Conservation (phyloP, 2,113 vertebrate genomes). For the Corvus cornix region DNA sequence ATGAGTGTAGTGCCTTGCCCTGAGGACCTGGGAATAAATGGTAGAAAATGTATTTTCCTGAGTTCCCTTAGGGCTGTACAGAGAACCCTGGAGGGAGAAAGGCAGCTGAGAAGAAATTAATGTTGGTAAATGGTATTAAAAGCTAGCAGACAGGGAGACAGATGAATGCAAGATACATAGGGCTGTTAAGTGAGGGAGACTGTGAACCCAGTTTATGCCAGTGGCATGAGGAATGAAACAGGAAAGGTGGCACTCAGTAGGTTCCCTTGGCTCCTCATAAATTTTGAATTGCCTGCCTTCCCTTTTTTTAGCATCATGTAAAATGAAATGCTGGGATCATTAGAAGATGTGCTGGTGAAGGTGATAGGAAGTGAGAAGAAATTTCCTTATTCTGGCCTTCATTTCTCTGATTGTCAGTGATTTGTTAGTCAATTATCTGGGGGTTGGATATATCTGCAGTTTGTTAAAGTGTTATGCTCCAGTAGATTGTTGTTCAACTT, state of each 20-base stretch:
- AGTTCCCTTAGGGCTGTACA: neutral
- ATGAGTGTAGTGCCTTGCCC: neutral
- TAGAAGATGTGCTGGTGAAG: neutral
- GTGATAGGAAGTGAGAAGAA: slow-evolving; percentile 18
- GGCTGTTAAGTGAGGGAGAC: neutral
- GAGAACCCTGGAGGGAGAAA: neutral
- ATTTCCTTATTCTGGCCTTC: neutral
- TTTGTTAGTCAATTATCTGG: slow-evolving; percentile 30
- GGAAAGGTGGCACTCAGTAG: slow-evolving; percentile 11
- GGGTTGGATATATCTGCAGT: neutral
- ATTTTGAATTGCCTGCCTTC: slow-evolving; percentile 42
- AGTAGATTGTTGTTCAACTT: neutral
- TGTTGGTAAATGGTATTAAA: slow-evolving; percentile 24
- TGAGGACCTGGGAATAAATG: neutral
- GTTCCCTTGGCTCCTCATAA: slow-evolving; percentile 17
- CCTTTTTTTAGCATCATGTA: slow-evolving; percentile 10
- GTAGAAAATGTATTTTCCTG: neutral
- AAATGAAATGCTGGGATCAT: slow-evolving; percentile 8
- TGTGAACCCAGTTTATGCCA: slow-evolving; percentile 1
- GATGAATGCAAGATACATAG: neutral
- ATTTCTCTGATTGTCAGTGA: neutral
- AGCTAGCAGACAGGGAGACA: neutral
- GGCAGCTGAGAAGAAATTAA: neutral
- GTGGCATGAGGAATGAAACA: neutral
- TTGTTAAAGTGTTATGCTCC: neutral